Percentiles rank a stretch among this genome's conserved stretches.
Conservation (phyloP, 2,113 vertebrate genomes). For the human region GRCh38 chr20:11887501-11888000, state of each 20-base stretch:
- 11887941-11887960: slow-evolving; percentile 27
- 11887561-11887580: neutral
- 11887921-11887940: neutral
- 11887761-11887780: neutral
- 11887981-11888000: slow-evolving; percentile 16
- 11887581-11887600: neutral
- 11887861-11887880: neutral
- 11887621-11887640: neutral
- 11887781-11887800: neutral
- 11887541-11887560: neutral
- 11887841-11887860: neutral
- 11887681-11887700: neutral
- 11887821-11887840: neutral
- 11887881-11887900: neutral
- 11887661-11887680: neutral
- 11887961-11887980: neutral
- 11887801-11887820: neutral
- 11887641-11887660: neutral
- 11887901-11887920: neutral
- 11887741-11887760: neutral
- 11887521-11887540: neutral
- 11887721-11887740: neutral
- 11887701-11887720: neutral
- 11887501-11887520: neutral
- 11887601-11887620: neutral